These are phyloP conservation scores for Fragum sueziense DNA, from an alignment of 2,888 invertebrate genomes.

Conservation along the genomic window DNA sequence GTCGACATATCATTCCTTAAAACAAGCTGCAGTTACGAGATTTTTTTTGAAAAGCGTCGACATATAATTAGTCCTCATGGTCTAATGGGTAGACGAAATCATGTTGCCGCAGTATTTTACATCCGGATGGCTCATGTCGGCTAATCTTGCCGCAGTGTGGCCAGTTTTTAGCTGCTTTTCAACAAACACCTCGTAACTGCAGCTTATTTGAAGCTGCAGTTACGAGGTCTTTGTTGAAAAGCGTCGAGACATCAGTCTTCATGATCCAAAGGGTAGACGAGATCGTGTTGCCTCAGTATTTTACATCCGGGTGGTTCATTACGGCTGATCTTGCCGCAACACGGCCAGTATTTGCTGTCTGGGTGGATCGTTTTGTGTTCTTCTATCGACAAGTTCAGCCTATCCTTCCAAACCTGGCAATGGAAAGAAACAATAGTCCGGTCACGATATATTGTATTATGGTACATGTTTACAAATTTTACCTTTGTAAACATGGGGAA, in stretches of 20 bases:
- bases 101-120: conserved; percentile 3
- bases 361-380: background rate
- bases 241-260: background rate
- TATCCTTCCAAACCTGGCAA: conserved; percentile 5
- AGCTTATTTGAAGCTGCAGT: too few relatives aligned
- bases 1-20: too few relatives aligned
- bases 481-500: too few relatives aligned
- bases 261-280: background rate
- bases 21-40: too few relatives aligned
- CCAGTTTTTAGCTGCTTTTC: too few relatives aligned
- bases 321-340: conserved; percentile 8
- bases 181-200: too few relatives aligned
- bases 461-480: too few relatives aligned
- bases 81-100: conserved; percentile 3
- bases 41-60: too few relatives aligned
- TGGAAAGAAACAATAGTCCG: background rate
- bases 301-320: conserved; percentile 15
- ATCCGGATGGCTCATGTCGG: conserved; percentile 12
- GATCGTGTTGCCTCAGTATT: conserved; percentile 1
- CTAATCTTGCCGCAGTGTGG: conserved; percentile 15
- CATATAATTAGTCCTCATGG: background rate
- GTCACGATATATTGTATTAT: too few relatives aligned
- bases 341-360: conserved; percentile 13
- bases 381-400: background rate
- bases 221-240: too few relatives aligned